Evolutionary conservation across 2,113 vertebrate species (phyloP).

Genomic region (pig (Sus scrofa)): T2T-Sscrofa CM000812.6:79080501-79081000

Average conservation of each 20-base stretch:
- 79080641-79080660: background rate
- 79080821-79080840: background rate
- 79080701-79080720: background rate
- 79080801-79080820: background rate
- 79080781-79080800: too few species aligned
- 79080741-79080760: background rate
- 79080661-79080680: background rate
- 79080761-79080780: background rate
- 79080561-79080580: background rate
- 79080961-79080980: background rate
- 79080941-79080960: background rate
- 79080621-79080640: background rate
- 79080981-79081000: background rate
- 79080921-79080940: background rate
- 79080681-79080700: background rate
- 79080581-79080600: background rate
- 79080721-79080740: background rate
- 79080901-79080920: constrained; percentile 14
- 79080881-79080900: background rate
- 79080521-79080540: background rate
- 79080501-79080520: background rate
- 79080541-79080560: background rate
- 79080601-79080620: background rate
- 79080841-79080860: background rate
- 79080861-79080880: constrained; percentile 19